Base-by-base conservation (phyloP, 2,797 vertebrate species). In the Neosilurus hyrtlii region DNA sequence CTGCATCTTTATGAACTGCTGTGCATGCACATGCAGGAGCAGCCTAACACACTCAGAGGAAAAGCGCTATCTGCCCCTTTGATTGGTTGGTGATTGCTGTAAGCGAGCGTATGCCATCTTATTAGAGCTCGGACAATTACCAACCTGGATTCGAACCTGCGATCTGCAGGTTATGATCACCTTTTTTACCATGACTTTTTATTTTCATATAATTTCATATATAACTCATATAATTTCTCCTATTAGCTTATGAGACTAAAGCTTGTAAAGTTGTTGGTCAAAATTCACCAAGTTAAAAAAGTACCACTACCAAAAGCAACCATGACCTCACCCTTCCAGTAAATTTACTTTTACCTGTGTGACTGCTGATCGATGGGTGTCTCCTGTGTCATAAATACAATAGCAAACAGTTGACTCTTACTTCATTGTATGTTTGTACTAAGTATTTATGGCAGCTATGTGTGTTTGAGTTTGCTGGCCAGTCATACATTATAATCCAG, bases 381-480 rank as follows among this genome's bases (percentile, higher is more conserved):
- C n/a, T 7, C n/a, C 4, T 43, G 11, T 65, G 35, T 43, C 26
- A 22, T 10, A 43, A 43, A 4, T 68, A 9, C 66, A 20, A 10
- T 43, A 9, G 35, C 35, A 70, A 49, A 43, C 18, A 1, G 0
- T 22, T 49, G 10, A 12, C 12, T 3, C 15, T 16, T 43, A 3
- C 12, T 30, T 18, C 35, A 67, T 9, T 18, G 2, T 18, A 67
- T 22, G 35, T 43, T 43, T 49, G 22, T 49, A 11, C 10, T 24
- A 7, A 24, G n/a, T 24, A 26, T 72, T 71, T 72, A 54, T 72
- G n/a, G 70, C 49, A 72, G 70, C 51, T 54, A 49, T 54, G n/a
- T 26, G 49, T 52, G 70, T 72, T 54, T 26, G 24, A 72, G 70
- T 72, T 72, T 52, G 54, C 51, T 72, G 49, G n/a, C 15, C 8